phyloP scores from a whole-genome alignment of 2,888 invertebrate genomes.

The Drosophila macrospina region DNA sequence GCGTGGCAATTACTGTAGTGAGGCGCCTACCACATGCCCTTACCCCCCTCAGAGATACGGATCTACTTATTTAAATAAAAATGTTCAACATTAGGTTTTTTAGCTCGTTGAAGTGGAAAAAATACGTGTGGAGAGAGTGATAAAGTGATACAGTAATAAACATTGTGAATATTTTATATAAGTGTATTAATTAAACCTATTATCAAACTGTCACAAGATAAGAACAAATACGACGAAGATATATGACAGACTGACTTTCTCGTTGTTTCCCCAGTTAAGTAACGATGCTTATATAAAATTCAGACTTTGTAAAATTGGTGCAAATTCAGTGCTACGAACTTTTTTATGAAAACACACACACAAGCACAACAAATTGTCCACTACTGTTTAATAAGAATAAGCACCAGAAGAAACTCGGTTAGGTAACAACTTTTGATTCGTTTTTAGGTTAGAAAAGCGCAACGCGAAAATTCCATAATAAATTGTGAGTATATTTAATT shows the following conservation, averaged over 20 bases:
- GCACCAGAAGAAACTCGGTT: conserved; percentile 58
- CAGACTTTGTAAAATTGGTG: conserved; percentile 23
- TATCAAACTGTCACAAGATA: conserved; percentile 56
- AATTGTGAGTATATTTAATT: conserved; percentile 5
- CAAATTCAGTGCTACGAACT: conserved; percentile 2
- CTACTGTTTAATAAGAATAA: conserved; percentile 18
- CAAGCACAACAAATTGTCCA: conserved; percentile 18
- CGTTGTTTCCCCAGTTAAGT: conserved; percentile 35
- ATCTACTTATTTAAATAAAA: background rate
- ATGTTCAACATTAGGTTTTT: no score
- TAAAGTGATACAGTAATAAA: background rate
- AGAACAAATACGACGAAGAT: conserved; percentile 41
- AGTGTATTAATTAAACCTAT: conserved; percentile 26
- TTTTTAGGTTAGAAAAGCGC: conserved; percentile 82
- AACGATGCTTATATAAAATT: conserved; percentile 56
- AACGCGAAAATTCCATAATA: conserved; percentile 55
- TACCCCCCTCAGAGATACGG: background rate
- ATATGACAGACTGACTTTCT: conserved; percentile 31
- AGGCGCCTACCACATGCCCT: background rate
- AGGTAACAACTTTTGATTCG: conserved; percentile 76
- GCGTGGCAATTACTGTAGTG: conserved; percentile 20
- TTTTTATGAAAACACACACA: conserved; percentile 1
- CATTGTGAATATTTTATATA: conserved; percentile 26
- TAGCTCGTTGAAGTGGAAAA: conserved; percentile 14
- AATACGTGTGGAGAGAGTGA: conserved; percentile 10